Evolutionary conservation across 1,140 invertebrate genomes (phyloP).

Genomic region (Doryteuthis pealeii): DNA sequence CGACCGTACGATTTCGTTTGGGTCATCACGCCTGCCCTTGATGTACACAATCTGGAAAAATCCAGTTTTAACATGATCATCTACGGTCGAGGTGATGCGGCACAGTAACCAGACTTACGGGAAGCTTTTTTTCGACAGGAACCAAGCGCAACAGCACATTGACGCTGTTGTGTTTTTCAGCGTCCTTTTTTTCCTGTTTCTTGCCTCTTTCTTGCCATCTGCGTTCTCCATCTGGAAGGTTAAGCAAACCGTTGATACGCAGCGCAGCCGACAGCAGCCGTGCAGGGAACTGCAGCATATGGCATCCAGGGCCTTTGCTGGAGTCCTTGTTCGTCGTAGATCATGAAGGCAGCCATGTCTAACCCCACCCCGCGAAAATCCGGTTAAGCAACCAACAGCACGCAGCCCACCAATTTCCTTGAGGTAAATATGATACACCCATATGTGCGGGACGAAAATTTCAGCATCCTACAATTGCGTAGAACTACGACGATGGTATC

Average conservation of each 20-base stretch:
- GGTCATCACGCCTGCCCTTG: constrained; percentile 87
- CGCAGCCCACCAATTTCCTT: constrained; percentile 23
- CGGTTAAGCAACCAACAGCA: constrained; percentile 22
- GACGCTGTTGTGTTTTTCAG: constrained; percentile 99
- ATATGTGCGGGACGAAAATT: constrained; percentile 41
- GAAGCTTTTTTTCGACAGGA: constrained; percentile 92
- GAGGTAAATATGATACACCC: constrained; percentile 1
- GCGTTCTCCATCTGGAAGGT: constrained; percentile 95
- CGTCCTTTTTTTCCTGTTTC: constrained; percentile 96
- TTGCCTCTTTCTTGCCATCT: constrained; percentile 91
- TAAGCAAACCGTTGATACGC: constrained; percentile 75
- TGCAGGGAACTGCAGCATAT: constrained; percentile 89
- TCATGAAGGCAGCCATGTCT: constrained; percentile 23
- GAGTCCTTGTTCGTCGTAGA: constrained; percentile 76
- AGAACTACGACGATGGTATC: constrained; percentile 82
- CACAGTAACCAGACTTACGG: constrained; percentile 68
- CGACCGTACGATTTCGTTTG: constrained; percentile 80
- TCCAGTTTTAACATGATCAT: constrained; percentile 87
- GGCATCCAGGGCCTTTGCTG: constrained; percentile 92
- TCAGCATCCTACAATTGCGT: constrained; percentile 79
- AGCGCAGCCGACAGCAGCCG: constrained; percentile 59
- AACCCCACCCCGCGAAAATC: constrained; percentile 23
- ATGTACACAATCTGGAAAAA: constrained; percentile 76
- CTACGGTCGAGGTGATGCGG: constrained; percentile 63
- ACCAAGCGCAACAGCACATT: constrained; percentile 94